Evolutionary conservation across 2,888 invertebrate genomes (phyloP).

Genomic region (Leucoptera coffeella): DNA sequence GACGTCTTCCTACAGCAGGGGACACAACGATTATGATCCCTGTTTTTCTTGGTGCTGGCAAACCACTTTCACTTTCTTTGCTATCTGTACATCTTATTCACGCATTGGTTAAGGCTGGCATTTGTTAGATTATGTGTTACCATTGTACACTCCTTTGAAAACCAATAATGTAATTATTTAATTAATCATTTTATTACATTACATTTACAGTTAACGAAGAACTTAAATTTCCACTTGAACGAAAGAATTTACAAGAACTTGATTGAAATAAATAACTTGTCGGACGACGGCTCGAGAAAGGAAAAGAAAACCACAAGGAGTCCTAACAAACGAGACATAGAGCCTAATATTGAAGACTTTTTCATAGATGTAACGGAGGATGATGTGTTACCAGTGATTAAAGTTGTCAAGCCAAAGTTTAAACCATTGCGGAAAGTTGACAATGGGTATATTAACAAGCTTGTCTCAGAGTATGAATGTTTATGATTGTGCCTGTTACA

Average conservation of each 20-base stretch:
- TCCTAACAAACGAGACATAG: slow-evolving; percentile 23
- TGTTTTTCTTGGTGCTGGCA: no score
- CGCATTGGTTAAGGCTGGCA: no score
- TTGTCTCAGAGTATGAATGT: no score
- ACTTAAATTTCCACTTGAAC: slow-evolving; percentile 38
- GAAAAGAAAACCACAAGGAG: slow-evolving; percentile 13
- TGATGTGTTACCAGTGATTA: slow-evolving; percentile 23
- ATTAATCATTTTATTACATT: slow-evolving; percentile 3
- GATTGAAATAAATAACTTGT: slow-evolving; percentile 31
- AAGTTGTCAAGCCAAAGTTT: slow-evolving; percentile 21
- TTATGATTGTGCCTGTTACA: no score
- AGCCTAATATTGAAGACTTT: slow-evolving; percentile 43
- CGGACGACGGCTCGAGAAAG: slow-evolving; percentile 16
- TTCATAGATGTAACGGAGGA: slow-evolving; percentile 21
- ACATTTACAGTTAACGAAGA: slow-evolving; percentile 31
- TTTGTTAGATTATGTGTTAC: no score
- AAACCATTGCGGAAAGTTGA: slow-evolving; percentile 22
- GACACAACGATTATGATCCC: no score
- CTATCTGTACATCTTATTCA: no score
- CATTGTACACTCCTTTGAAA: no score
- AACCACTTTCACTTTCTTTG: no score
- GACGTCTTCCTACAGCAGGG: no score
- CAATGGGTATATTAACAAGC: slow-evolving; percentile 21
- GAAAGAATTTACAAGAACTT: slow-evolving; percentile 39
- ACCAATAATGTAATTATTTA: no score